Evolutionary conservation across 2,888 invertebrate species (phyloP).

Genomic region (Beris chalybata): DNA sequence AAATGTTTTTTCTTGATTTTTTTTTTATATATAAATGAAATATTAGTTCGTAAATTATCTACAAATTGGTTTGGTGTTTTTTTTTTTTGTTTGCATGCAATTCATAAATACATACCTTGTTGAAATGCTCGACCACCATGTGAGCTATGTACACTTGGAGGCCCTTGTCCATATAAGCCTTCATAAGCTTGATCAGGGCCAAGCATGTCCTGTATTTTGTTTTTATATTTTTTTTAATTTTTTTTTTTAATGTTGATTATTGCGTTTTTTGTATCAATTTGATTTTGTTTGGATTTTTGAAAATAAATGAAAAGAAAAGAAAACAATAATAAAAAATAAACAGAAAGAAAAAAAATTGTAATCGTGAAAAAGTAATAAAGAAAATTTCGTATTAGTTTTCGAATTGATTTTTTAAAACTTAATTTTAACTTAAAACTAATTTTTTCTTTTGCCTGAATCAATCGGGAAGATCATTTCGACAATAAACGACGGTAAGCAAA

Average conservation of each 20-base stretch:
- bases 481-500: no score
- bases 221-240: constrained; percentile 25
- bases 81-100: constrained; percentile 19
- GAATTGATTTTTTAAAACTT: background rate
- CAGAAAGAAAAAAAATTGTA: constrained; percentile 19
- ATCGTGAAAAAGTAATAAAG: constrained; percentile 2
- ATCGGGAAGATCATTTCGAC: no score
- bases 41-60: constrained; percentile 12
- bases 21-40: constrained; percentile 4
- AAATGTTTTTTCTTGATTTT: background rate
- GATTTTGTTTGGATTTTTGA: constrained; percentile 35
- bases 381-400: background rate
- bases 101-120: constrained; percentile 69
- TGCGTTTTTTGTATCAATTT: constrained; percentile 7
- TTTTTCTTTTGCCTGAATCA: no score
- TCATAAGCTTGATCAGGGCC: constrained; percentile 93
- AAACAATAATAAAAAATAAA: constrained; percentile 31
- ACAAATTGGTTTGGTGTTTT: background rate
- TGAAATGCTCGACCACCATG: constrained; percentile 78
- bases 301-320: constrained; percentile 29
- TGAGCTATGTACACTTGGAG: constrained; percentile 82
- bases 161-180: constrained; percentile 89
- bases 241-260: constrained; percentile 4
- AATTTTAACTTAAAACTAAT: no score
- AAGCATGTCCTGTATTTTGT: constrained; percentile 58